Base-by-base conservation (phyloP, 2,113 vertebrate genomes). In the Chaetodon auriga region DNA sequence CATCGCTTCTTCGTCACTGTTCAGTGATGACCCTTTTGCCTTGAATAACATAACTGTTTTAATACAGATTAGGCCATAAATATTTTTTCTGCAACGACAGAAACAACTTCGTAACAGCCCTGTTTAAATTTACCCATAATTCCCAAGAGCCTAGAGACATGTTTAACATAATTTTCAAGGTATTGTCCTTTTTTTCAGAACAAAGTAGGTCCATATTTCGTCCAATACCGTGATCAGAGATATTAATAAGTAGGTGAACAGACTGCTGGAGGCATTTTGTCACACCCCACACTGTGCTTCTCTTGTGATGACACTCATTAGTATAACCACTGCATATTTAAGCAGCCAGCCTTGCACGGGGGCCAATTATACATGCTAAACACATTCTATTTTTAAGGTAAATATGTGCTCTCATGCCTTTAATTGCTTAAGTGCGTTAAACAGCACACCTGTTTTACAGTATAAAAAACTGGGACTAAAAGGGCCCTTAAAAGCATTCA, bases 331-430 rank as follows among this genome's bases (percentile, higher is more conserved):
- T 87, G 80, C 41, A 89, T 85, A 85, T 80, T 90, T 65, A 84
- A 87, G 58, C 62, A 85, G 76, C 38, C 45, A 84, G 64, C 57
- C 63, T 70, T 60, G 70, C 83, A 81, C 23, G 2, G 71, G 73
- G 68, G 70, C 76, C 77, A 83, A 87, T 92, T 91, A 78, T 76
- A 82, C 65, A 87, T 77, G 79, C 81, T 85, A 81, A 90, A 85
- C 76, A 55, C 51, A 41, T 70, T 84, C 81, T 87, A 78, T 83
- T 83, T 86, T 87, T 63, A 89, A 85, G 57, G 71, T 72, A 90
- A 91, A 92, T 89, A 87, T 93, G 55, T 86, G 78, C 75, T 84
- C 66, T 79, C 21, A 63, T 70, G 23, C 53, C 61, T 80, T 80
- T 82, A 86, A 86, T 84, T 87, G 76, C 80, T 57, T 84, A 73